Evolutionary conservation across 2,113 vertebrate species (phyloP), one percentile per base, ranked within the genome.

Genomic region (Eretmodus cyanostictus): DNA sequence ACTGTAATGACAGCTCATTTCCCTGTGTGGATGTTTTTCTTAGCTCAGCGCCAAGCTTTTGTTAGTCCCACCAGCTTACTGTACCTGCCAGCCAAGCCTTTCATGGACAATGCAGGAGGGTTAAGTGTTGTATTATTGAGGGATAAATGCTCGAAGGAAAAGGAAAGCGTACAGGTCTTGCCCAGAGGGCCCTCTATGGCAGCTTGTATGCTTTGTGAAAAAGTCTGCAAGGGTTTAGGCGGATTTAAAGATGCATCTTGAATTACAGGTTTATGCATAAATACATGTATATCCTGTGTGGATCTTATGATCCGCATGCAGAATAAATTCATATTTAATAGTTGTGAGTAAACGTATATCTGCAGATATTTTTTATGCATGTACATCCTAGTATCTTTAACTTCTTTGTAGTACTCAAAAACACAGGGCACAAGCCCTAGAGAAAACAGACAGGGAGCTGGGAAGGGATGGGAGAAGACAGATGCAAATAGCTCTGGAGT

Each of bases 51-150:
- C 88, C 54, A 55, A 84, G 90, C 90, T 93, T 94, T 94, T 95
- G 90, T 90, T 88, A 66, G 91, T 94, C 92, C 92, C 85, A 89
- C 71, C 90, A 93, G 89, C 82, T 93, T 91, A 91, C 86, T 91
- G 88, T 94, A 96, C 93, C 93, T 95, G 94, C 91, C 92, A 94
- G 92, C 84, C 89, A 54, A 81, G 85, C 84, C 85, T 92, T 94
- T 94, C 92, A 94, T 91, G 90, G 91, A 90, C 90, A 59, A 68
- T 92, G 91, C 88, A 93, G 88, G 83, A 90, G 89, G 92, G 90
- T 93, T 95, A 96, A 95, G 93, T 95, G 91, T 93, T 94, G 90
- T 92, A 95, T 96, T 94, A 95, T 93, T 95, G 93, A 95, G 88
- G 90, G 92, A 94, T 90, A 93, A 94, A 93, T 87, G 81, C 61